Evolutionary conservation across 2,888 invertebrate species (phyloP).

Genomic region (Scrobipalpa atriplicella): DNA sequence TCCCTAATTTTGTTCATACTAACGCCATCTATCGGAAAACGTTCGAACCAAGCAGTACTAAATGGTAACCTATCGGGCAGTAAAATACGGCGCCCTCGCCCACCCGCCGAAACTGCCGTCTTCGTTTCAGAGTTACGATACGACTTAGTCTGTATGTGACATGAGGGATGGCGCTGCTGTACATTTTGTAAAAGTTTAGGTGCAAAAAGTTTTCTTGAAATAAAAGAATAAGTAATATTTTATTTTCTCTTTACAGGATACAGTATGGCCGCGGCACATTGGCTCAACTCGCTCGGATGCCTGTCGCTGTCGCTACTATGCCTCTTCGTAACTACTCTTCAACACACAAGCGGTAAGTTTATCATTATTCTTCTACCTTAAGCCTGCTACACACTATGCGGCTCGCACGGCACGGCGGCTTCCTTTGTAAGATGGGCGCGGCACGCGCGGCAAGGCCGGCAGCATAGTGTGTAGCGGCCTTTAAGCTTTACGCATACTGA

Average conservation of each 20-base stretch:
- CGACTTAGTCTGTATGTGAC: conserved; percentile 41
- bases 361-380: too few relatives aligned
- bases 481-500: too few relatives aligned
- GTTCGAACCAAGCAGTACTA: not conserved
- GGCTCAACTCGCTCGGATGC: conserved; percentile 92
- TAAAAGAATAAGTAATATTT: not conserved
- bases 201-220: not conserved
- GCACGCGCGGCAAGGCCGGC: too few relatives aligned
- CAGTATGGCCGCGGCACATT: conserved; percentile 93
- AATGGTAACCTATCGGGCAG: not conserved
- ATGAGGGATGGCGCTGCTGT: conserved; percentile 55
- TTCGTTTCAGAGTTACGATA: not conserved
- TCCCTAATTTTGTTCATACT: conserved; percentile 30
- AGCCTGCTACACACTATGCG: too few relatives aligned
- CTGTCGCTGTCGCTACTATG: conserved; percentile 89
- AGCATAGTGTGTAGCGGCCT: too few relatives aligned
- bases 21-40: conserved; percentile 54
- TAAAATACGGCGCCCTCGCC: not conserved
- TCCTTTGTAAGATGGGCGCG: too few relatives aligned
- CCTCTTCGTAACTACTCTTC: conserved; percentile 88
- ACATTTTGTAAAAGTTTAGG: not conserved
- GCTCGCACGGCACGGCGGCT: too few relatives aligned
- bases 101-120: not conserved
- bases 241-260: conserved; percentile 83
- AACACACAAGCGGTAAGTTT: conserved; percentile 87